Evolutionary conservation across 1,140 invertebrate genomes (phyloP), one percentile per base, ranked within the genome.

Genomic region (Kradibia gibbosae): DNA sequence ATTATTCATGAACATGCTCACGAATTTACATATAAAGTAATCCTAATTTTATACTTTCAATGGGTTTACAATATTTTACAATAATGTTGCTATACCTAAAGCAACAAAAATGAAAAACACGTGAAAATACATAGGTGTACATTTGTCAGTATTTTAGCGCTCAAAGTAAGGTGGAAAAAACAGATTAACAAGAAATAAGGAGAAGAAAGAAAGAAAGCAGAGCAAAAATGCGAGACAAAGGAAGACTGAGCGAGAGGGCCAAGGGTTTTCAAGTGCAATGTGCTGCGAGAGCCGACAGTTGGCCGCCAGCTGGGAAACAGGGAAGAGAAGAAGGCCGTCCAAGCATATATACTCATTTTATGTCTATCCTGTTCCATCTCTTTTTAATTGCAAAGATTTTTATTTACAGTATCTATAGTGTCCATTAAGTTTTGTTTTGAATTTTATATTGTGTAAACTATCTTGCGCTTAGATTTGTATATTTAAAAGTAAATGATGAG

Each of bases 301-400:
- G 86, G 85, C 25, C 84, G 81, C 82, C 86, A 86, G 85, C 85
- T 86, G 86, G 85, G 77, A 85, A 83, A 74, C 83, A 84, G 81
- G 39, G 50, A 34, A 39, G 65, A 36, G 70, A 78, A 34, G 79
- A 82, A 74, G 70, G 65, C 11, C 53, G 17, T 57, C 10, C 34
- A 20, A 77, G 48, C 39, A 20, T 65, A 75, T 62, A 57, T 11
- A 15, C 57, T 80, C 53, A 65, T 82, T 77, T 82, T 84, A 80
- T 77, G 77, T 81, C 45, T 57, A 36, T 75, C 60, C 28, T 72
- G 28, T 74, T 62, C 71, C 71, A 0, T 72, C 70, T 48, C 55
- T 39, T 45, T 74, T 78, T 78, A 57, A 76, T 77, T 77, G 74
- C 74, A 57, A 81, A 76, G 10, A 71, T 57, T 81, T 81, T 70